Percentiles rank a stretch among this genome's conserved stretches.
Conservation (phyloP, 1,140 invertebrate genomes). For the Orchesella cincta region DNA sequence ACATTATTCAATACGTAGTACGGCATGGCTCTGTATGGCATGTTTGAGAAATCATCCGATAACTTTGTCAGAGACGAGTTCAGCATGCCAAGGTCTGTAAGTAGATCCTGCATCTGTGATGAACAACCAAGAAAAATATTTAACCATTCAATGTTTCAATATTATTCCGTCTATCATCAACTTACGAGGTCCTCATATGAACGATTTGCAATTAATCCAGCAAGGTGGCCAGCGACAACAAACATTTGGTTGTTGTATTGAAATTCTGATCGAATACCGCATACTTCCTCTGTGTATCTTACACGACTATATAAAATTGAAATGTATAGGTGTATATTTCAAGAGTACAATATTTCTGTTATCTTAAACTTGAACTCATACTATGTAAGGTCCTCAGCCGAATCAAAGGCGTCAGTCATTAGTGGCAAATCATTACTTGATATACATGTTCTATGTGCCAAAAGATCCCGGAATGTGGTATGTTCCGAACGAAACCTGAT, state of each 20-base stretch:
- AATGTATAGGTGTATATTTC: background rate
- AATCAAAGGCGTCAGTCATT: background rate
- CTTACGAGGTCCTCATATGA: background rate
- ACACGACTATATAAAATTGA: constrained; percentile 29
- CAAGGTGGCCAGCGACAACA: constrained; percentile 23
- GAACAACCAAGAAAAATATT: background rate
- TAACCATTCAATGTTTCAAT: background rate
- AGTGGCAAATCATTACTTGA: background rate
- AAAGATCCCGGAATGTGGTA: constrained; percentile 36
- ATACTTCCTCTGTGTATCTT: constrained; percentile 26
- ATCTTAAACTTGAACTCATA: background rate
- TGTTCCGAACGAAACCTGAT: constrained; percentile 32
- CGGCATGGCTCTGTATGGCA: constrained; percentile 18
- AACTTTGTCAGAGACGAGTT: constrained; percentile 6
- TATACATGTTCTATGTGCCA: constrained; percentile 33
- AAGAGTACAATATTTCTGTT: background rate
- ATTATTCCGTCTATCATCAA: background rate
- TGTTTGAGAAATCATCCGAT: constrained; percentile 28
- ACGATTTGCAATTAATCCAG: background rate
- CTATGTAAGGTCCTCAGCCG: background rate
- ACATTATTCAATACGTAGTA: constrained; percentile 6
- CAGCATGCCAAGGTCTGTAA: constrained; percentile 34
- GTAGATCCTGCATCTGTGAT: constrained; percentile 4
- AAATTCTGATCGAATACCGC: constrained; percentile 13
- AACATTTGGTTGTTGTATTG: constrained; percentile 34